A percentile compares a stretch with the other conserved stretches of the same genome.
These are phyloP conservation scores for Macroteleia sp. DNA, from an alignment of 2,888 invertebrate species.

Conservation along the genomic window DNA sequence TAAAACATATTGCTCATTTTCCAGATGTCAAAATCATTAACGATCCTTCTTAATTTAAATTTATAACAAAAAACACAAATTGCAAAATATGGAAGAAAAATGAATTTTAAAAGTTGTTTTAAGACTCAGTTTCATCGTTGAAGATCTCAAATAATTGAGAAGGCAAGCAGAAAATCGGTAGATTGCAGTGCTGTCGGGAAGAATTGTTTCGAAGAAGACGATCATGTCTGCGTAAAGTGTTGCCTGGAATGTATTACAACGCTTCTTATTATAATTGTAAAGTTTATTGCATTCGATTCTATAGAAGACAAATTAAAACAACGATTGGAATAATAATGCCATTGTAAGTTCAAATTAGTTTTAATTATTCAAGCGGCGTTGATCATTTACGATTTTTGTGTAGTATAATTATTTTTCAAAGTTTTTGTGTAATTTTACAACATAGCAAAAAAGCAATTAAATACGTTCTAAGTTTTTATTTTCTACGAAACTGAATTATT, in stretches of 20 bases:
- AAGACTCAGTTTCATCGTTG: conserved; percentile 33
- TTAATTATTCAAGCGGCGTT: conserved; percentile 39
- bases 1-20: too few relatives aligned
- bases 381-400: conserved; percentile 29
- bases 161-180: conserved; percentile 55
- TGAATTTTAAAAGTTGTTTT: too few relatives aligned
- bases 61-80: too few relatives aligned
- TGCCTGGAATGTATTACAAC: conserved; percentile 56
- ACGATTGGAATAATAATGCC: conserved; percentile 29
- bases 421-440: conserved; percentile 11
- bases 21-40: too few relatives aligned
- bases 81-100: too few relatives aligned
- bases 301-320: conserved; percentile 44
- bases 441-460: conserved; percentile 31
- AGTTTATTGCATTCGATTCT: conserved; percentile 57
- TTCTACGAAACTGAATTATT: background rate
- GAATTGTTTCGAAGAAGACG: conserved; percentile 61
- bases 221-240: conserved; percentile 59
- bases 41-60: too few relatives aligned
- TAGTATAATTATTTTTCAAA: background rate
- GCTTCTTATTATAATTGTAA: conserved; percentile 56
- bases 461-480: conserved; percentile 1
- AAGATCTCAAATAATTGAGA: conserved; percentile 47
- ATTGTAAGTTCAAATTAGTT: conserved; percentile 28
- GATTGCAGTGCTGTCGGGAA: conserved; percentile 44